Percentiles rank a stretch among this genome's conserved stretches.
phyloP scores from a whole-genome alignment of 2,888 invertebrate species.

The Perizoma affinitatum region DNA sequence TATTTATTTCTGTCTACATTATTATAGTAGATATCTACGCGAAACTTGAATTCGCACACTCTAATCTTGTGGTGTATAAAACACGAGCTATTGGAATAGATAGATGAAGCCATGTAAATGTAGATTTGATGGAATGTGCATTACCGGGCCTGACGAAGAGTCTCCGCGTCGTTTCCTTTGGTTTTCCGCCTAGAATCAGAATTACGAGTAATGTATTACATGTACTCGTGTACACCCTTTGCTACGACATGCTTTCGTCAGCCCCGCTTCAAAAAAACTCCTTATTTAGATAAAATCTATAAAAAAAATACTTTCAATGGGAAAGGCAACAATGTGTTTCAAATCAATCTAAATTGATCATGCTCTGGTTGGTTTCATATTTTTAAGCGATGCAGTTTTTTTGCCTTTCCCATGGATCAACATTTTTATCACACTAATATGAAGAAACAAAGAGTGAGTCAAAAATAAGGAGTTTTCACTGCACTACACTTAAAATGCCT shows the following conservation, averaged over 20 bases:
- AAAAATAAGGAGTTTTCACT: constrained; percentile 56
- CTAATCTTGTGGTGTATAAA: constrained; percentile 22
- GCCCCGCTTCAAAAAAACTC: constrained; percentile 59
- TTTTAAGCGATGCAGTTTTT: background rate
- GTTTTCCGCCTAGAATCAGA: constrained; percentile 63
- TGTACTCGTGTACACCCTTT: constrained; percentile 45
- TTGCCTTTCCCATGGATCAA: constrained; percentile 8
- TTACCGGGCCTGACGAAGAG: constrained; percentile 63
- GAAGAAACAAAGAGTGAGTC: constrained; percentile 8
- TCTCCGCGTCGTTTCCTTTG: constrained; percentile 61
- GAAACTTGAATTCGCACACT: constrained; percentile 27
- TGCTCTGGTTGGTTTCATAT: constrained; percentile 8
- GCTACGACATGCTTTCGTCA: constrained; percentile 58
- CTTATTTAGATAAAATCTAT: constrained; percentile 41
- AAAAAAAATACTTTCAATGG: background rate
- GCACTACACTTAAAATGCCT: constrained; percentile 43
- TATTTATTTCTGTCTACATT: constrained; percentile 22
- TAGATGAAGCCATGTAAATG: constrained; percentile 48
- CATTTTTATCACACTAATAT: background rate
- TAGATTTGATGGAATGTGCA: constrained; percentile 44
- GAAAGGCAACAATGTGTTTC: background rate
- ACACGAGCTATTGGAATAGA: constrained; percentile 46
- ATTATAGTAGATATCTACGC: constrained; percentile 22
- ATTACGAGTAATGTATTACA: constrained; percentile 52
- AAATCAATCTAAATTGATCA: background rate